A percentile compares a stretch with the other conserved stretches of the same genome.
Evolutionary conservation across 30 jellyfish, hydroid and myxozoan genomes (phyloP).

Genomic region (Mastigias papua): DNA sequence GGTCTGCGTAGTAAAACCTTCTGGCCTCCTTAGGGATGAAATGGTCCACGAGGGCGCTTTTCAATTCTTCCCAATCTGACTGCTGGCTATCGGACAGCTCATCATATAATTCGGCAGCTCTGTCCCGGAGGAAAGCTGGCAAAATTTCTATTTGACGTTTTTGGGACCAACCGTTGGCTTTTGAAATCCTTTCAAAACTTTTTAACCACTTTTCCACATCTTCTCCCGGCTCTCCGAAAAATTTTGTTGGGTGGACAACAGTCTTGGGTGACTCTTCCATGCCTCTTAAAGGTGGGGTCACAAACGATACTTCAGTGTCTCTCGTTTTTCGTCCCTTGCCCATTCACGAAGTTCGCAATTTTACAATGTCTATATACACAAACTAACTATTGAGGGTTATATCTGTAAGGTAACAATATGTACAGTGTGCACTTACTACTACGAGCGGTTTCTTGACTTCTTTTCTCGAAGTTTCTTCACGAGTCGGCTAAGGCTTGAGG

Average conservation of each 20-base stretch:
- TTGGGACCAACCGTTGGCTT: slow-evolving; percentile 36
- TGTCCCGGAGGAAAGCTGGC: slow-evolving; percentile 38
- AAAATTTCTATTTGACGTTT: slow-evolving; percentile 3
- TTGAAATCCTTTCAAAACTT: slow-evolving; percentile 13
- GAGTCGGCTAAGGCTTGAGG: no score
- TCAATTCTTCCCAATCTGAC: neutral
- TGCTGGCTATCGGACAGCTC: slow-evolving; percentile 11
- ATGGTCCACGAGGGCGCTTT: neutral
- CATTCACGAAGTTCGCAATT: no score
- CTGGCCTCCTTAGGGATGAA: slow-evolving; percentile 7
- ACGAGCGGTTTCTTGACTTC: no score
- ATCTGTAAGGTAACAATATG: no score
- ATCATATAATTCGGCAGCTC: slow-evolving; percentile 40
- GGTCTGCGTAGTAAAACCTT: slow-evolving; percentile 24
- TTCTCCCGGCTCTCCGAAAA: slow-evolving; percentile 29
- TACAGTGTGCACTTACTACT: no score
- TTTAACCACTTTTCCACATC: slow-evolving; percentile 50
- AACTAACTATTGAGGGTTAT: no score
- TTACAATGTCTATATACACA: no score
- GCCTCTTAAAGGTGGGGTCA: no score
- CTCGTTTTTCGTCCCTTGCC: no score
- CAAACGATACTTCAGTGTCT: no score
- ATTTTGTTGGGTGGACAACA: neutral
- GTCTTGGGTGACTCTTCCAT: neutral
- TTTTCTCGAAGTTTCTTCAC: no score